Evolutionary conservation across 2,113 vertebrate species (phyloP), one percentile per base, ranked within the genome.

Genomic region (Aix galericulata): DNA sequence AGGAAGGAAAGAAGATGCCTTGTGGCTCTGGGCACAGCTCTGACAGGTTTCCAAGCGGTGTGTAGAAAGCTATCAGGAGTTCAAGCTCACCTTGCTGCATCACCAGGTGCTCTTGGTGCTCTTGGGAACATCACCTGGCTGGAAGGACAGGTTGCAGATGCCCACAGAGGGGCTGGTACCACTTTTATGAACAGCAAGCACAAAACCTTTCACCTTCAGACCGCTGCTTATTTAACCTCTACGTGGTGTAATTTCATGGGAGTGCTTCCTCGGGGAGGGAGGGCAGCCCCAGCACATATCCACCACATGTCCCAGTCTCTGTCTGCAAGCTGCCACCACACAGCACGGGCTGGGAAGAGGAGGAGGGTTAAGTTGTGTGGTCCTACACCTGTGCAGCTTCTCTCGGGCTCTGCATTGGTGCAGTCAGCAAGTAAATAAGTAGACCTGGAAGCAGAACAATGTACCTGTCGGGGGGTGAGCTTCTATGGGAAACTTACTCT

Each of bases 361-460:
- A 77, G 52, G 15, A 90, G 77, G 44, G 42, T 38, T 27, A 31
- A 80, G 40, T 32, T 12, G 7, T 38, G 27, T 55, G 34, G 56
- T 91, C 89, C 89, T 76, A 11, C 50, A 63, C 55, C 36, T 44
- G 11, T 36, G 84, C 58, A 53, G 85, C 67, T 92, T 27, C 42
- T 95, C 77, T 62, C 4, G 12, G 72, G 78, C 50, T 89, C 46
- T 44, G 40, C 52, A 13, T 68, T 63, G 77, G 75, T 78, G 79
- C 44, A 44, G 64, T 50, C 93, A 85, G 87, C 72, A 94, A 92
- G 67, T 82, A 94, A 97, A 95, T 72, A 96, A 73, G 67, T 60
- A 96, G 92, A 91, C 40, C 48, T 86, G 85, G 60, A 93, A 82
- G 82, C n/a, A 69, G 88, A 94, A 93, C 85, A 95, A 91, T 92